phyloP scores from a whole-genome alignment of 2,113 vertebrate species.

The Suricata suricatta region DNA sequence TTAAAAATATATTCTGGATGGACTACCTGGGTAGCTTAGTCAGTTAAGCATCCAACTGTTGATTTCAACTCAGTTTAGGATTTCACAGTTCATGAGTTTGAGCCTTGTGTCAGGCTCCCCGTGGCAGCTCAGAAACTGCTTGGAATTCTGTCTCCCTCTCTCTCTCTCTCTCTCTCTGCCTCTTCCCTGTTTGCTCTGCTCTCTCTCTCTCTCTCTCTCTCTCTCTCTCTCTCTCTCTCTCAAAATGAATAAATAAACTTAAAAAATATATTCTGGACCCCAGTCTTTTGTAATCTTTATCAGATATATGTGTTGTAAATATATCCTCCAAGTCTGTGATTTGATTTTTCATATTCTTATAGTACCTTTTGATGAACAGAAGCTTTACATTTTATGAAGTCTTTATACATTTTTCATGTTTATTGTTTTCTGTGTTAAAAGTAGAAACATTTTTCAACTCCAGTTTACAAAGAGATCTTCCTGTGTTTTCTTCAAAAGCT shows the following conservation, averaged over 20 bases:
- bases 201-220: too few relatives aligned
- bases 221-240: too few relatives aligned
- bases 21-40: too few relatives aligned
- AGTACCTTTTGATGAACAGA: not conserved
- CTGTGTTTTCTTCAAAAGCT: not conserved
- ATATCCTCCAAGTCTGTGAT: not conserved
- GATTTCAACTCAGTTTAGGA: too few relatives aligned
- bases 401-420: not conserved
- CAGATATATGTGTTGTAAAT: not conserved
- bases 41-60: too few relatives aligned
- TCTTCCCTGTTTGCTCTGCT: too few relatives aligned
- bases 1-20: not conserved
- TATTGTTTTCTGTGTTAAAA: not conserved
- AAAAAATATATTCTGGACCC: not conserved
- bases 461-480: not conserved
- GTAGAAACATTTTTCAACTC: not conserved
- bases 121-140: too few relatives aligned
- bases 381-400: not conserved
- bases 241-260: too few relatives aligned
- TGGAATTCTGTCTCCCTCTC: too few relatives aligned
- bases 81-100: too few relatives aligned
- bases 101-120: too few relatives aligned
- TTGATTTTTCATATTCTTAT: not conserved
- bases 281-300: not conserved
- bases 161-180: too few relatives aligned